Base-by-base conservation (phyloP, 1,140 invertebrate genomes). In the Pogonus chalceus region DNA sequence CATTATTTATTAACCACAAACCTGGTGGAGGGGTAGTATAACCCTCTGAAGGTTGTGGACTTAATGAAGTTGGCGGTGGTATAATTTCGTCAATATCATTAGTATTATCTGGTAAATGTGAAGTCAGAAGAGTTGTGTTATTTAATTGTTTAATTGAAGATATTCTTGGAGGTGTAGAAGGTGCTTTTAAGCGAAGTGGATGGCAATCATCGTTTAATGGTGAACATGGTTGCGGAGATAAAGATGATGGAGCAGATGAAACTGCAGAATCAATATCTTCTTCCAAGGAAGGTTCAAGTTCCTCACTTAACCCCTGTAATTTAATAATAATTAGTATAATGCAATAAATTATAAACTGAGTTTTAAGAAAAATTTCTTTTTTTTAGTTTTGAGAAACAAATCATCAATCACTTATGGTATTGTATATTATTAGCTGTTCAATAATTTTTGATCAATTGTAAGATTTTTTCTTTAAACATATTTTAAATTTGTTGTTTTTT, bases 191-290 rank as follows among this genome's bases (percentile, higher is more conserved):
- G 35, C 53, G 35, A 53, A 26, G 35, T 23, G 47, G 26, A 39
- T 24, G 3, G 35, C 56, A 72, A 71, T 65, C 16, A 73, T 71
- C 72, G 26, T 26, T 51, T 71, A 75, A 69, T 72, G 69, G 56
- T 75, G 72, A 70, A 65, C 66, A 71, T 59, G 74, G 72, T 59
- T 74, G 72, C 52, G 72, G 74, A 24, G 74, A 74, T 46, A 74
- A 65, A 35, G 73, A 75, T 58, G 70, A 69, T 35, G 73, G 73
- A 54, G 69, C 73, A 48, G 73, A 75, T 50, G 72, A 74, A 56
- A 73, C 69, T 56, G 73, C 72, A 16, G 74, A 76, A 53, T 75
- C 73, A 52, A 67, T 70, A 65, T 75, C 73, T 51, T 51, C 49
- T 51, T 51, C 49, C n/a, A 23, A n/a, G 16, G n/a, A 18, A 9